phyloP scores from a whole-genome alignment of 2,888 invertebrate genomes.

The Parthenolecanium corni region DNA sequence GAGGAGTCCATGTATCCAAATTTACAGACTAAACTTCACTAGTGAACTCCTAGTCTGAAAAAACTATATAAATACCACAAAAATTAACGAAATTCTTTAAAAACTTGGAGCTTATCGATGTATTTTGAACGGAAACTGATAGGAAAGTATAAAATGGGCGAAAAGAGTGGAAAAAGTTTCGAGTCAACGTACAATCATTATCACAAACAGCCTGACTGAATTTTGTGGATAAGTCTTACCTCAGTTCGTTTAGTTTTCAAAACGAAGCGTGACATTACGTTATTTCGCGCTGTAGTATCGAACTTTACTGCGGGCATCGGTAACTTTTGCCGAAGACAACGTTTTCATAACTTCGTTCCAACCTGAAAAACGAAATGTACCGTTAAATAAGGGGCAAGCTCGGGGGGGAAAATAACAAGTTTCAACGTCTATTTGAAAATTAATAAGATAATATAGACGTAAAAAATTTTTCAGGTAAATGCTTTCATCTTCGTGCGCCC shows the following conservation, averaged over 20 bases:
- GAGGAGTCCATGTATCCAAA: constrained; percentile 95
- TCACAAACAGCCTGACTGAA: too few species aligned
- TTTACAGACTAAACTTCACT: constrained; percentile 98
- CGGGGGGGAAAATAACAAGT: neutral
- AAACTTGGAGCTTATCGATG: too few species aligned
- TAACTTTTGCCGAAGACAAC: constrained; percentile 10
- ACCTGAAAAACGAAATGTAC: constrained; percentile 4
- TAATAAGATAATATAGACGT: neutral
- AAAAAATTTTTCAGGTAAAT: neutral
- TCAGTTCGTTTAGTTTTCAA: too few species aligned
- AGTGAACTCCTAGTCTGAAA: constrained; percentile 91
- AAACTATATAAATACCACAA: constrained; percentile 99
- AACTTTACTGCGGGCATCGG: constrained; percentile 7
- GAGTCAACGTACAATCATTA: too few species aligned
- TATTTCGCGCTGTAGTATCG: constrained; percentile 12
- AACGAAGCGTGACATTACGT: too few species aligned
- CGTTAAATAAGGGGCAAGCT: neutral
- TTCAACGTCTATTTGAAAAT: neutral
- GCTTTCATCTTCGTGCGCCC: too few species aligned
- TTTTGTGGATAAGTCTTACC: too few species aligned
- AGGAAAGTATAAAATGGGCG: too few species aligned
- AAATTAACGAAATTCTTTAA: constrained; percentile 92
- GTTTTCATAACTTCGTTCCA: constrained; percentile 23
- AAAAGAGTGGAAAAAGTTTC: too few species aligned
- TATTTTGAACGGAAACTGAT: too few species aligned